Percentiles rank a stretch among this genome's conserved stretches.
Evolutionary conservation across 2,113 vertebrate genomes (phyloP).

Genomic region (Upupa epops): DNA sequence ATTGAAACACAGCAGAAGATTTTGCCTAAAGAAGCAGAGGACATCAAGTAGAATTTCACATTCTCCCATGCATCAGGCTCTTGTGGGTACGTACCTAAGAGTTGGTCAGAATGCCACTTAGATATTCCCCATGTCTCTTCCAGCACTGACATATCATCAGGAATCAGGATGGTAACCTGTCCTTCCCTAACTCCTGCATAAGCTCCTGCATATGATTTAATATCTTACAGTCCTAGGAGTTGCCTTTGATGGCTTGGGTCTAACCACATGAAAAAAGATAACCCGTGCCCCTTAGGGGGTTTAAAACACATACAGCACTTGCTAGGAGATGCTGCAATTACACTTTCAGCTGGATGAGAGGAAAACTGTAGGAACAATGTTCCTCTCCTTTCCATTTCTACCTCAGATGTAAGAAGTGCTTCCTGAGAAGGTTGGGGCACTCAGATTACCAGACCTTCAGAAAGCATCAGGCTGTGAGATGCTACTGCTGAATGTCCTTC

Average conservation of each 20-base stretch:
- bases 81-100: not conserved
- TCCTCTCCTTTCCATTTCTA: not conserved
- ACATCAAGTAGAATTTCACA: not conserved
- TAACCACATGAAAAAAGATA: not conserved
- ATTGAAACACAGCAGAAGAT: not conserved
- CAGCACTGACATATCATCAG: not conserved
- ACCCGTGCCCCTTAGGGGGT: not conserved
- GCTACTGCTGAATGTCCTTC: not conserved
- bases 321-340: not conserved
- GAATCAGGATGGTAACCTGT: not conserved
- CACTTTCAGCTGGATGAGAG: accelerated
- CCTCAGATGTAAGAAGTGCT: not conserved
- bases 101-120: not conserved
- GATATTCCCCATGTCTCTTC: not conserved
- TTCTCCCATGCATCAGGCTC: not conserved
- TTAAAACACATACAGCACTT: not conserved
- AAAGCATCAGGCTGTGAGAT: not conserved
- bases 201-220: not conserved
- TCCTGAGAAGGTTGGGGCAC: not conserved
- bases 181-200: not conserved
- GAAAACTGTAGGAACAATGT: not conserved
- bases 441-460: not conserved
- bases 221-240: not conserved
- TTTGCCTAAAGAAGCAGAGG: not conserved
- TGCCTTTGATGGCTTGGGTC: not conserved